Percentiles rank a stretch among this genome's conserved stretches.
phyloP scores from a whole-genome alignment of 1,140 invertebrate species.

The Scaptomyza pallida region DNA sequence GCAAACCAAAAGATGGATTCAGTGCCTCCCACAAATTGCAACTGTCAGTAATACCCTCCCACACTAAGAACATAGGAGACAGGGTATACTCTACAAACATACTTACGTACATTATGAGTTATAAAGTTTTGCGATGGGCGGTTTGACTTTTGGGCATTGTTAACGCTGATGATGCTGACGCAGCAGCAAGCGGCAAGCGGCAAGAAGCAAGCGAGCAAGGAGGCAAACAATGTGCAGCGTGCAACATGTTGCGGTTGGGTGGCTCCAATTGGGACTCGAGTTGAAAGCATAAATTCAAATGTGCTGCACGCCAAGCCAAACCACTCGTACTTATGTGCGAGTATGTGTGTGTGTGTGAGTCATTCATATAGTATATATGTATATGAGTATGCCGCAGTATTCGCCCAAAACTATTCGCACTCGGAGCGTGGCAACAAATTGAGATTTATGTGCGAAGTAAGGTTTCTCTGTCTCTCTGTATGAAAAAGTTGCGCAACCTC shows the following conservation, averaged over 20 bases:
- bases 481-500: conserved; percentile 74
- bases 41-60: no score
- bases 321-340: conserved; percentile 35
- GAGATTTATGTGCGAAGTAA: conserved; percentile 69
- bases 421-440: conserved; percentile 76
- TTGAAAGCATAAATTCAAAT: conserved; percentile 77
- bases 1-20: no score
- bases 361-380: conserved; percentile 22
- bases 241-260: conserved; percentile 78
- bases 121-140: conserved; percentile 10
- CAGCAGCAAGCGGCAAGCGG: not conserved
- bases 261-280: conserved; percentile 76
- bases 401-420: conserved; percentile 71
- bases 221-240: conserved; percentile 34
- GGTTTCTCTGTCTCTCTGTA: conserved; percentile 33
- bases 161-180: conserved; percentile 45
- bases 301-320: conserved; percentile 32
- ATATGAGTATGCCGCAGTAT: conserved; percentile 24
- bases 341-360: conserved; percentile 7
- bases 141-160: conserved; percentile 42
- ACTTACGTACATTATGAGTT: no score
- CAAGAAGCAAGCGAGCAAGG: conserved; percentile 13
- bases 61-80: not conserved
- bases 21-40: no score
- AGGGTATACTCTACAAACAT: not conserved